A percentile compares a stretch with the other conserved stretches of the same genome.
These are phyloP conservation scores for Ceramica pisi DNA, from an alignment of 2,888 invertebrate species.

Conservation along the genomic window DNA sequence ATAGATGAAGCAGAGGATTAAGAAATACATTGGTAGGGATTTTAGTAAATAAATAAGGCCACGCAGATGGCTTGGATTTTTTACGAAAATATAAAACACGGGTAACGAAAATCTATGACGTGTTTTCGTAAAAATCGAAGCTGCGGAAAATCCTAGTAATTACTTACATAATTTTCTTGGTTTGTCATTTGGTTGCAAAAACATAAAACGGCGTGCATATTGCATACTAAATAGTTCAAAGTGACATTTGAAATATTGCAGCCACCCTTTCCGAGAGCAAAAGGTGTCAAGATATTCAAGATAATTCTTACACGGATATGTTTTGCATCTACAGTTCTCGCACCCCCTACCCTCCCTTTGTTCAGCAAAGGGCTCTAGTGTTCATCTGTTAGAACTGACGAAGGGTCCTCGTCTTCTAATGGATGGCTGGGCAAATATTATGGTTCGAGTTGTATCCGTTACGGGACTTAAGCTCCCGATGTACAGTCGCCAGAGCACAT, in stretches of 20 bases:
- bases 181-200: not conserved
- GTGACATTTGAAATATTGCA: conserved; percentile 17
- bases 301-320: conserved; percentile 15
- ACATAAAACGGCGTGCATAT: not conserved
- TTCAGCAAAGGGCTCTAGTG: conserved; percentile 23
- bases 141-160: too few species aligned
- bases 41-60: too few species aligned
- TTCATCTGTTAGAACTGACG: conserved; percentile 34
- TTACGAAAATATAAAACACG: too few species aligned
- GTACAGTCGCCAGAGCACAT: too few species aligned
- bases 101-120: too few species aligned
- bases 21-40: not conserved
- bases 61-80: too few species aligned
- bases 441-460: conserved; percentile 7
- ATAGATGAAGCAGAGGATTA: conserved; percentile 3
- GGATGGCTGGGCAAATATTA: conserved; percentile 43
- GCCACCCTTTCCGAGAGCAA: not conserved
- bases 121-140: too few species aligned
- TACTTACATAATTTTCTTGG: too few species aligned
- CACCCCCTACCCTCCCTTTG: conserved; percentile 21
- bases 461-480: conserved; percentile 3
- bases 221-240: not conserved
- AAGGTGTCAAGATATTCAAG: not conserved
- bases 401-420: conserved; percentile 43
- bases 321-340: conserved; percentile 18